Conservation (phyloP, 2,888 invertebrate genomes). For the Caenorhabditis sp. region DNA sequence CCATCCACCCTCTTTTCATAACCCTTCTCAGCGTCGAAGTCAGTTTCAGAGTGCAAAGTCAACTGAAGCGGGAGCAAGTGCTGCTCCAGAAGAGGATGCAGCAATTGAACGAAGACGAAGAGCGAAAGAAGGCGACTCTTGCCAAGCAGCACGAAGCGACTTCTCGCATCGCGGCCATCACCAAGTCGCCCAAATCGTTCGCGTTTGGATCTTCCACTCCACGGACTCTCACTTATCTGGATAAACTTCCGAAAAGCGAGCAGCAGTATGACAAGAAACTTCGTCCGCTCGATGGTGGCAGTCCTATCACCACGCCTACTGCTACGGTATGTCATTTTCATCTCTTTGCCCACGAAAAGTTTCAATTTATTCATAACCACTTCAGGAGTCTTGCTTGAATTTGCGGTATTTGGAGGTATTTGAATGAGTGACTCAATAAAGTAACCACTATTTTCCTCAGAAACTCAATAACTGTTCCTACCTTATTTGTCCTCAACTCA, state of each 20-base stretch:
- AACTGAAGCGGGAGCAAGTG: slow-evolving; percentile 65
- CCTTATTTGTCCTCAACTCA: not conserved
- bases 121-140: slow-evolving; percentile 54
- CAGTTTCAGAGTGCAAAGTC: slow-evolving; percentile 53
- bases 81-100: slow-evolving; percentile 61
- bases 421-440: slow-evolving; percentile 1
- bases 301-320: slow-evolving; percentile 3
- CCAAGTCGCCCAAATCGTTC: slow-evolving; percentile 66
- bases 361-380: not conserved
- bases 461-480: slow-evolving; percentile 3
- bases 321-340: slow-evolving; percentile 35
- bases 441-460: slow-evolving; percentile 4
- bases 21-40: not conserved
- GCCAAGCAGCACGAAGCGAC: slow-evolving; percentile 70
- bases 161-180: slow-evolving; percentile 68
- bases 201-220: slow-evolving; percentile 78
- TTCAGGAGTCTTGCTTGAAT: slow-evolving; percentile 52
- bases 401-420: slow-evolving; percentile 35
- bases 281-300: slow-evolving; percentile 26
- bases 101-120: slow-evolving; percentile 60
- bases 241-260: slow-evolving; percentile 61
- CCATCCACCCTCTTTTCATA: not conserved
- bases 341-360: not conserved
- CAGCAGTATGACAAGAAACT: slow-evolving; percentile 62
- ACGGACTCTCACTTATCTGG: slow-evolving; percentile 73